Evolutionary conservation across 2,797 vertebrate genomes (phyloP).

Genomic region (Sebastes alutus): DNA sequence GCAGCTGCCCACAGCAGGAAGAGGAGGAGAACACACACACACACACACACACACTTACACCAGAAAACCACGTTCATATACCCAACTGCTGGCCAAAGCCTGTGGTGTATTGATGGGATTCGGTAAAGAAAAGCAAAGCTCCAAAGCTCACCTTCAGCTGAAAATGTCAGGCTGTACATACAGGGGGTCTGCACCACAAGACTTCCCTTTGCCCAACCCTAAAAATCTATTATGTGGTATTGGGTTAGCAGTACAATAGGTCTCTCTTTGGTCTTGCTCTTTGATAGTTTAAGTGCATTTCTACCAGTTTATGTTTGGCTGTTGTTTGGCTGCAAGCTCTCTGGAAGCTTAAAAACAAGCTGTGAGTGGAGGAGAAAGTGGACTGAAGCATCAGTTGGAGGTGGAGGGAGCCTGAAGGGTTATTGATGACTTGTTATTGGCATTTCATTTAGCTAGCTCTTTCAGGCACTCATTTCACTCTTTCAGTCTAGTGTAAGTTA

Average conservation of each 20-base stretch:
- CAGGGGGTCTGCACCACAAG: constrained; percentile 16
- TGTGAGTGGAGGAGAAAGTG: background rate
- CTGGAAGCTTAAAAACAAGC: constrained; percentile 13
- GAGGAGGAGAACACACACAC: background rate
- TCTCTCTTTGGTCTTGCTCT: background rate
- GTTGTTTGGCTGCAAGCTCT: background rate
- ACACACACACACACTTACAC: background rate
- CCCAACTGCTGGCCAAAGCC: constrained; percentile 8
- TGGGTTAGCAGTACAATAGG: background rate
- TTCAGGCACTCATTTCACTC: constrained; percentile 11
- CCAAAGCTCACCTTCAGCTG: constrained; percentile 31
- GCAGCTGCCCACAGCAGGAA: constrained; percentile 21
- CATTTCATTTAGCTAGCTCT: constrained; percentile 49
- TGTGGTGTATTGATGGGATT: constrained; percentile 43
- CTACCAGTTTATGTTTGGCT: constrained; percentile 3
- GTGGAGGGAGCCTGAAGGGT: constrained; percentile 11
- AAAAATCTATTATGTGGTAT: constrained; percentile 14
- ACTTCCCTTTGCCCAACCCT: background rate
- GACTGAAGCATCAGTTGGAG: constrained; percentile 7
- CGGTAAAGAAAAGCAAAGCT: constrained; percentile 35
- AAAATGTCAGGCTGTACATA: constrained; percentile 41
- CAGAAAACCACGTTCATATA: constrained; percentile 8
- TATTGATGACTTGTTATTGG: constrained; percentile 49
- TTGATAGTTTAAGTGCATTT: constrained; percentile 7
- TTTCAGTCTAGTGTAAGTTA: background rate